phyloP scores from a whole-genome alignment of 2,113 vertebrate genomes.

The Labrus mixtus region DNA sequence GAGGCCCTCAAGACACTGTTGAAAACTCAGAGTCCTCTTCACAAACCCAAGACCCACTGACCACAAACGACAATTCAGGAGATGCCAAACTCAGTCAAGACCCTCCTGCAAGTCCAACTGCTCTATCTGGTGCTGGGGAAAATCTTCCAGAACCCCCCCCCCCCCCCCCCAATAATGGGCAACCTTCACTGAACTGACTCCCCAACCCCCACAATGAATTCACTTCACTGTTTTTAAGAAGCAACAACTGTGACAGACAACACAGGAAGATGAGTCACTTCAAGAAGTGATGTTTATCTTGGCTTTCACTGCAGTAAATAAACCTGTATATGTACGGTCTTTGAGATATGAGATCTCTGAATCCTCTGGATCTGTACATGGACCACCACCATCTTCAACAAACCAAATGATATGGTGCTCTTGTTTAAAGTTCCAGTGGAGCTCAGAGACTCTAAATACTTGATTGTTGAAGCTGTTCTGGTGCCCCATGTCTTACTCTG shows the following conservation, averaged over 20 bases:
- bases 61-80: background rate
- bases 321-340: background rate
- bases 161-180: background rate
- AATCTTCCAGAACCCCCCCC: conserved; percentile 1
- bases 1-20: background rate
- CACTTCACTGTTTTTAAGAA: background rate
- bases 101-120: background rate
- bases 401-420: too few relatives aligned
- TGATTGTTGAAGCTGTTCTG: too few relatives aligned
- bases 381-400: too few relatives aligned
- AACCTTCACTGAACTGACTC: background rate
- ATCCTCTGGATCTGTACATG: too few relatives aligned
- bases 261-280: conserved; percentile 11
- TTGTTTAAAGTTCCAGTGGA: too few relatives aligned
- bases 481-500: too few relatives aligned
- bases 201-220: background rate
- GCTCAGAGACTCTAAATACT: too few relatives aligned
- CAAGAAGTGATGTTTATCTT: background rate
- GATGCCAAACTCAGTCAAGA: conserved; percentile 3
- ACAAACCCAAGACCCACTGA: background rate
- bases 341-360: background rate
- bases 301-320: background rate
- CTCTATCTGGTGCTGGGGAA: conserved; percentile 2
- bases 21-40: background rate
- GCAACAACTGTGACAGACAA: background rate